phyloP scores from a whole-genome alignment of 2,113 vertebrate genomes.

The Phrynocephalus versicolor region DNA sequence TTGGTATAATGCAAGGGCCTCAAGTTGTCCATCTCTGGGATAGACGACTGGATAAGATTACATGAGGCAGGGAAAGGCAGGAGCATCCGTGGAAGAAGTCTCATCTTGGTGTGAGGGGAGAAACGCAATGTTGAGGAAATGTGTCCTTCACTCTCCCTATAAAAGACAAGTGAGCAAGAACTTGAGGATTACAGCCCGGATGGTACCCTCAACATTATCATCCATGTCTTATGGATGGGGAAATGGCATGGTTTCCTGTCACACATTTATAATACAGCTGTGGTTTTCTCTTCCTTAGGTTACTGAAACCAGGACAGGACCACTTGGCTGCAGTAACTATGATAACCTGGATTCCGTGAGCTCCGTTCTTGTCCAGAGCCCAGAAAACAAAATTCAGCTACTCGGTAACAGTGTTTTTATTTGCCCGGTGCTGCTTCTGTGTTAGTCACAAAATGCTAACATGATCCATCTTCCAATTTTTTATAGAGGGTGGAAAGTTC shows the following conservation, averaged over 20 bases:
- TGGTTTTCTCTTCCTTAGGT: conserved; percentile 78
- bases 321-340: conserved; percentile 98
- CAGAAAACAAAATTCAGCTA: conserved; percentile 96
- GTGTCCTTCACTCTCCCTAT: neutral
- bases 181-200: neutral
- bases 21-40: no score
- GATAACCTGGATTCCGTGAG: conserved; percentile 98
- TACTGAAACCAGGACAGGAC: conserved; percentile 95
- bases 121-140: neutral
- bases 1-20: no score
- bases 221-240: neutral
- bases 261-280: neutral
- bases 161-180: neutral
- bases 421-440: neutral
- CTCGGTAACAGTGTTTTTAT: conserved; percentile 80
- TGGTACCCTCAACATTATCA: neutral
- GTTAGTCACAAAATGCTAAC: neutral
- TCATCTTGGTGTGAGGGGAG: neutral
- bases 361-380: conserved; percentile 97
- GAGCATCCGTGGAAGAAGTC: no score
- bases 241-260: neutral
- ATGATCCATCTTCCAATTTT: neutral
- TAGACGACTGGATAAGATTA: neutral
- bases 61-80: neutral
- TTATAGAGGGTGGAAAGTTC: neutral